Evolutionary conservation across 2,797 vertebrate genomes (phyloP).

Genomic region (Amblyraja radiata): DNA sequence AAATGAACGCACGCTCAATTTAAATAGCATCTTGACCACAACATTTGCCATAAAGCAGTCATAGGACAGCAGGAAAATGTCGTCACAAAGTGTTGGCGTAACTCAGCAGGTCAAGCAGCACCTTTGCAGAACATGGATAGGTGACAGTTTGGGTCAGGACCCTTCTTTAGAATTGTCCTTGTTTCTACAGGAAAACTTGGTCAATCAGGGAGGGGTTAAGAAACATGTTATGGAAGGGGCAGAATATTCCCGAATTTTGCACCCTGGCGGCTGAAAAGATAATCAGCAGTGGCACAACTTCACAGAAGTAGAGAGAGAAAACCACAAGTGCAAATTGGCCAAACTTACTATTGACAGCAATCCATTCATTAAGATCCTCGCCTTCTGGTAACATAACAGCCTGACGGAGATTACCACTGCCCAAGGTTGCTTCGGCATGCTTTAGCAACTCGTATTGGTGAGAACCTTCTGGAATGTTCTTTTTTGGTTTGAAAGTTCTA

Average conservation of each 20-base stretch:
- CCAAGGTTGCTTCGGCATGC: constrained; percentile 86
- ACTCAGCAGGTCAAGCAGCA: too few species aligned
- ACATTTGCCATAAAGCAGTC: not conserved
- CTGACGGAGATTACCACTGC: constrained; percentile 88
- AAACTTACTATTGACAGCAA: constrained; percentile 90
- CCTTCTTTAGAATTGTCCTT: too few species aligned
- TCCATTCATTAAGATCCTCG: constrained; percentile 96
- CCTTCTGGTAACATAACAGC: constrained; percentile 91
- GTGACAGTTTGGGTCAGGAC: too few species aligned
- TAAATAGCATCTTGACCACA: not conserved
- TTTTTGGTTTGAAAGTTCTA: constrained; percentile 95
- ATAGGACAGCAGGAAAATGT: not conserved
- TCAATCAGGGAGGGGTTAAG: not conserved
- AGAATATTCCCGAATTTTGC: not conserved
- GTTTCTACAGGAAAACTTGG: not conserved
- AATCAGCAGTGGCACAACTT: not conserved
- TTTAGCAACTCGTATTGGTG: constrained; percentile 93
- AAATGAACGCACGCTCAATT: not conserved
- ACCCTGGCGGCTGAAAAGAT: not conserved
- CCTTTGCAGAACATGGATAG: too few species aligned
- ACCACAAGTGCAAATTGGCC: not conserved
- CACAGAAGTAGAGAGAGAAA: not conserved
- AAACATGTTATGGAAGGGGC: too few species aligned
- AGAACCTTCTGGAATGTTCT: constrained; percentile 91
- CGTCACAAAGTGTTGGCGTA: not conserved